Conservation (phyloP, 1,140 invertebrate genomes). For the Stegodyphus dumicola region DNA sequence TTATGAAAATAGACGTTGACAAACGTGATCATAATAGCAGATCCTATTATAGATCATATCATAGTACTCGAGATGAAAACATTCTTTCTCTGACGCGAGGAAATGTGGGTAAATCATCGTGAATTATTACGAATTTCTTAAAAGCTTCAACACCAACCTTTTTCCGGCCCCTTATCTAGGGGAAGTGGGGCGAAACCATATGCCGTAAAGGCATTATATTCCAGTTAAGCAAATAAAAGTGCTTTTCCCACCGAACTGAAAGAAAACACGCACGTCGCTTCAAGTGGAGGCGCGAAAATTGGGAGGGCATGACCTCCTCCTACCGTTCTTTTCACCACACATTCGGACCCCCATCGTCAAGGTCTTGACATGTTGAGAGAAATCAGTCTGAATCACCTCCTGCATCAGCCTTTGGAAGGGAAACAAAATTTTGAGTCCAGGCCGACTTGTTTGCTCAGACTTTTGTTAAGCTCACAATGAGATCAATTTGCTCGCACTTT, state of each 20-base stretch:
- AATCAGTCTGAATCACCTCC: neutral
- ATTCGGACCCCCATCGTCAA: neutral
- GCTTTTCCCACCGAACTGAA: constrained; percentile 3
- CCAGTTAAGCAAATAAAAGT: constrained; percentile 48
- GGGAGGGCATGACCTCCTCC: constrained; percentile 20
- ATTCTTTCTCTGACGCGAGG: too few species aligned
- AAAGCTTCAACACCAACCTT: too few species aligned
- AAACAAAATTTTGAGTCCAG: neutral
- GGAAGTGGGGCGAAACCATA: constrained; percentile 12
- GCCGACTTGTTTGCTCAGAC: constrained; percentile 29
- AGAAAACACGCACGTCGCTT: constrained; percentile 8
- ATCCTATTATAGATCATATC: too few species aligned
- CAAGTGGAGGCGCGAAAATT: constrained; percentile 34
- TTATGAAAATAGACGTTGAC: too few species aligned
- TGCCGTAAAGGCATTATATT: constrained; percentile 33
- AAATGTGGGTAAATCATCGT: too few species aligned
- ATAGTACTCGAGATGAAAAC: too few species aligned
- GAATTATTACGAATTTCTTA: too few species aligned
- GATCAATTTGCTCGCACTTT: neutral
- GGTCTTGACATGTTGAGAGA: constrained; percentile 18
- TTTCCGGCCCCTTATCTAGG: too few species aligned
- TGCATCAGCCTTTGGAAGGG: too few species aligned
- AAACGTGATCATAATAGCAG: too few species aligned
- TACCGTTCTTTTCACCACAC: constrained; percentile 25
- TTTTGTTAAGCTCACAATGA: neutral